Conservation (phyloP, 1,140 invertebrate genomes). For the Penaeus indicus region DNA sequence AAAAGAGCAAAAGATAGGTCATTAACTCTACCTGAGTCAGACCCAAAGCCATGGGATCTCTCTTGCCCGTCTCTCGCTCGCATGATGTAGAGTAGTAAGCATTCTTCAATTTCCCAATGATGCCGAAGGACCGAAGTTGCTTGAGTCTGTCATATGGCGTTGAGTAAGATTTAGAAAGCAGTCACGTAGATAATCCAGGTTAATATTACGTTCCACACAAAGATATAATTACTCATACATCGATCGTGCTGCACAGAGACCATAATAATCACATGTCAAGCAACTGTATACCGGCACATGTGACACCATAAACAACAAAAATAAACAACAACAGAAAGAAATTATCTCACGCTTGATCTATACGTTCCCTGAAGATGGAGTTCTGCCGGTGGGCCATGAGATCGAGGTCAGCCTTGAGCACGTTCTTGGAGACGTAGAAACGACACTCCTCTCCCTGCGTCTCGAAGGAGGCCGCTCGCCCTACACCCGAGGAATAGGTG, state of each 20-base stretch:
- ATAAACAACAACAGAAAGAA: neutral
- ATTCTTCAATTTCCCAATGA: conserved; percentile 39
- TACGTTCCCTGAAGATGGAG: conserved; percentile 38
- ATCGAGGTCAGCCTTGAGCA: conserved; percentile 43
- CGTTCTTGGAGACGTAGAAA: conserved; percentile 18
- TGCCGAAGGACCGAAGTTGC: conserved; percentile 42
- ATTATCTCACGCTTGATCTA: conserved; percentile 31
- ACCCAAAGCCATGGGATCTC: conserved; percentile 9
- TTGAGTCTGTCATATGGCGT: neutral
- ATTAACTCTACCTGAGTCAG: conserved; percentile 12
- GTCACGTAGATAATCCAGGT: neutral
- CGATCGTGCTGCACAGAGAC: neutral
- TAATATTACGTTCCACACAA: neutral
- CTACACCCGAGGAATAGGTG: conserved; percentile 50
- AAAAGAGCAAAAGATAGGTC: neutral
- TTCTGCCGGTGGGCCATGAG: conserved; percentile 43
- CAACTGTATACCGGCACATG: neutral
- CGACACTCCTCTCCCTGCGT: conserved; percentile 1
- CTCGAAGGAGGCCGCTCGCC: conserved; percentile 46
- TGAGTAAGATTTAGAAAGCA: neutral
- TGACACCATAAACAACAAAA: neutral
- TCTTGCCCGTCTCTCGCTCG: neutral
- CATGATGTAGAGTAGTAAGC: conserved; percentile 39
- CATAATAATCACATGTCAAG: neutral
- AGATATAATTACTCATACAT: neutral